These are phyloP conservation scores for Spinibarbus caldwelli DNA, from an alignment of 2,797 vertebrate genomes.

Conservation along the genomic window DNA sequence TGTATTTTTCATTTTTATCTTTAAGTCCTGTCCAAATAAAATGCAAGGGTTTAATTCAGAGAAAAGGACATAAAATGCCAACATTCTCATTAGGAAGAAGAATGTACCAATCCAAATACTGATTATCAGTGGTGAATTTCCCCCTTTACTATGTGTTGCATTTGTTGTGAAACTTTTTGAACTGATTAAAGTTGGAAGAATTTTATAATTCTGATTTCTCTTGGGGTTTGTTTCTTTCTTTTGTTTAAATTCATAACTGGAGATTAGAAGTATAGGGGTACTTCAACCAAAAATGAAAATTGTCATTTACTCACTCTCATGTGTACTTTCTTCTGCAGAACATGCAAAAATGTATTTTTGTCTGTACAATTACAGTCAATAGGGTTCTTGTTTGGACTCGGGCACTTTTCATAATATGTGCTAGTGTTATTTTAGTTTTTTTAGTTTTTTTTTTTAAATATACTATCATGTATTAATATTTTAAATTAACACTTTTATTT, in stretches of 20 bases:
- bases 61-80: slow-evolving; percentile 69
- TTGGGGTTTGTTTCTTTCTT: slow-evolving; percentile 43
- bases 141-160: slow-evolving; percentile 78
- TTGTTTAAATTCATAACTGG: not conserved
- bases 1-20: slow-evolving; percentile 70
- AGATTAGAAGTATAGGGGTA: too few relatives aligned
- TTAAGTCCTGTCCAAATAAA: slow-evolving; percentile 74
- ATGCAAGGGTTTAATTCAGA: slow-evolving; percentile 69
- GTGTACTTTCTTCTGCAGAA: not conserved
- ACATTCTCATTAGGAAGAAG: slow-evolving; percentile 74
- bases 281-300: not conserved
- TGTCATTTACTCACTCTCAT: not conserved
- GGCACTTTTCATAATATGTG: not conserved
- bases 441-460: too few relatives aligned
- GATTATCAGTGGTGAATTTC: slow-evolving; percentile 62
- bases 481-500: too few relatives aligned
- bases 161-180: slow-evolving; percentile 86
- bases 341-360: not conserved
- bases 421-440: too few relatives aligned
- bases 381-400: not conserved
- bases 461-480: too few relatives aligned
- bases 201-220: slow-evolving; percentile 76
- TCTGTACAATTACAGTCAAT: not conserved
- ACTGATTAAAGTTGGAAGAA: slow-evolving; percentile 83
- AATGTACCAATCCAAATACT: slow-evolving; percentile 79